phyloP scores from a whole-genome alignment of 2,113 vertebrate species.

The Corapipo altera region DNA sequence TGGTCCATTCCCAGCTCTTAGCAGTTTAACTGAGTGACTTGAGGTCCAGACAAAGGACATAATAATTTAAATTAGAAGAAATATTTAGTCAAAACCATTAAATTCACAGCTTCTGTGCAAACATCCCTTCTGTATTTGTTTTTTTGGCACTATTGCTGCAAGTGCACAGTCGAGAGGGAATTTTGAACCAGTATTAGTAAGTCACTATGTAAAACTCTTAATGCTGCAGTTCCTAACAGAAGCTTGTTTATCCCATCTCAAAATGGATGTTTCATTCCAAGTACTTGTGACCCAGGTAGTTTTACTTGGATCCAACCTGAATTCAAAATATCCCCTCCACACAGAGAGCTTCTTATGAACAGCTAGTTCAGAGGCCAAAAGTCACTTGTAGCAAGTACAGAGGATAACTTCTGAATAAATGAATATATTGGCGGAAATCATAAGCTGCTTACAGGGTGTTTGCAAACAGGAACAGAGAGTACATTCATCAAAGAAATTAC shows the following conservation, averaged over 20 bases:
- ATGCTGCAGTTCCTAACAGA: background rate
- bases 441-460: constrained; percentile 25
- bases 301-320: background rate
- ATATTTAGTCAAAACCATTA: background rate
- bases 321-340: background rate
- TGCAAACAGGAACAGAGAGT: constrained; percentile 42
- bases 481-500: constrained; percentile 13
- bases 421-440: background rate
- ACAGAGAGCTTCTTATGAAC: background rate
- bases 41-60: background rate
- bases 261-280: background rate
- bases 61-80: background rate
- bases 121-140: background rate
- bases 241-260: background rate
- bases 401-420: constrained; percentile 27
- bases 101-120: background rate
- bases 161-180: background rate
- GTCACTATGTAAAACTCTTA: background rate
- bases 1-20: background rate
- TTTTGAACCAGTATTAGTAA: background rate
- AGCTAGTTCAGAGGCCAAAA: background rate
- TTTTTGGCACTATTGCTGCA: background rate
- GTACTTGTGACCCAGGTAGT: background rate
- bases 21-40: background rate
- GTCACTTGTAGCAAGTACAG: background rate